Evolutionary conservation across 2,113 vertebrate species (phyloP), one percentile per base, ranked within the genome.

Genomic region (Austrofundulus limnaeus): DNA sequence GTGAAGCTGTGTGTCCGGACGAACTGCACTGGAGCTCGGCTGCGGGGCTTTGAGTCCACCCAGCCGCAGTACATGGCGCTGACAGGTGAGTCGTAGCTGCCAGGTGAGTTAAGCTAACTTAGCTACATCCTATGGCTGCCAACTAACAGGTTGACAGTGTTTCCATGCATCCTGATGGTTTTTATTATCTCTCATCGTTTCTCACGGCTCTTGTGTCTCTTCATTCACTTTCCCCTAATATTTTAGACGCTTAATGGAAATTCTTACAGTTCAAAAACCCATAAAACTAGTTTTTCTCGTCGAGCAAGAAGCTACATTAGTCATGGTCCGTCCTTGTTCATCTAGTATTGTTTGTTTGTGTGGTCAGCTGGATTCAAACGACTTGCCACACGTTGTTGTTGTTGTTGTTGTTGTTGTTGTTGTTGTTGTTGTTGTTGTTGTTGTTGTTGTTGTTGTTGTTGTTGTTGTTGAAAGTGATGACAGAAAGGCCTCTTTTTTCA

Each of bases 11-110:
- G 96, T 80, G 94, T 96, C 70, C 92, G 92, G 68, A 93, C 91
- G 59, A 97, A 98, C 91, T 98, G 96, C 86, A 96, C 95, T 0
- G 96, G 95, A 46, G 85, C 83, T 25, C 92, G 93, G 16, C 92
- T 98, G 28, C 86, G 87, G 54, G 90, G 93, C 72, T 98, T 97
- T 86, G 93, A 95, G 78, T 94, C 93, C 23, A 77, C 78, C 15
- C 96, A 97, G 84, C 95, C 96, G 66, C 94, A 93, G n/a, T 97
- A 98, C 90, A 98, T 98, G 96, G 93, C 89, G 38, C 91, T 98
- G 60, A 93, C 92, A 80, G 90, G 90, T 74, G 23, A 67, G n/a
- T 64, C n/a, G n/a, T n/a, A n/a, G 38, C 91, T 98, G 60, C 93
- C 92, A 80, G 90, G 90, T 74, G 23, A 67, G n/a, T 64, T 20